phyloP scores from a whole-genome alignment of 1,140 invertebrate genomes.

The Potamilus streckersoni region DNA sequence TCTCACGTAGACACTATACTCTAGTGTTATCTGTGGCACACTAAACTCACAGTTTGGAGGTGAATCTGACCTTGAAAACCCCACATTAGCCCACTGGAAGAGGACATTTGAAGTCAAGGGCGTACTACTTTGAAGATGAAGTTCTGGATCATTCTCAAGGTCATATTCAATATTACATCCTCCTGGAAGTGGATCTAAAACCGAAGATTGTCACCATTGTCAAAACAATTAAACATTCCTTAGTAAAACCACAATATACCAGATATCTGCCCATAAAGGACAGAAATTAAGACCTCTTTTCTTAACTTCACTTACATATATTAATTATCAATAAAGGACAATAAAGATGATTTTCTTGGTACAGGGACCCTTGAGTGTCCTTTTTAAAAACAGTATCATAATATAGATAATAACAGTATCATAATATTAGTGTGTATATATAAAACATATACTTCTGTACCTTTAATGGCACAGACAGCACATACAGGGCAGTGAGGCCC shows the following conservation, averaged over 20 bases:
- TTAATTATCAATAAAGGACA: too few species aligned
- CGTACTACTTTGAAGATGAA: slow-evolving; percentile 69
- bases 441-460: too few species aligned
- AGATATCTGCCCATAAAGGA: background rate
- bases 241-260: background rate
- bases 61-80: background rate
- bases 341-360: too few species aligned
- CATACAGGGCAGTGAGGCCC: too few species aligned
- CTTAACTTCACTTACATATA: too few species aligned
- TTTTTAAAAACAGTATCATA: too few species aligned
- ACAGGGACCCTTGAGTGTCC: too few species aligned
- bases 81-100: slow-evolving; percentile 71
- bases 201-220: background rate
- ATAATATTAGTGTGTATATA: too few species aligned
- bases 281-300: too few species aligned
- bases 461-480: too few species aligned
- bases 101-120: slow-evolving; percentile 73
- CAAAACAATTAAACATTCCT: background rate
- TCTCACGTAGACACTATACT: slow-evolving; percentile 75
- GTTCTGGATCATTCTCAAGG: slow-evolving; percentile 76
- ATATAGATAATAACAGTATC: too few species aligned
- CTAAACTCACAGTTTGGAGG: slow-evolving; percentile 25
- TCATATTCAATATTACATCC: slow-evolving; percentile 81
- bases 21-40: slow-evolving; percentile 40
- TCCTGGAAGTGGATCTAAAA: slow-evolving; percentile 80